Conservation (phyloP, 1,140 invertebrate genomes). For the Ectropis grisescens region DNA sequence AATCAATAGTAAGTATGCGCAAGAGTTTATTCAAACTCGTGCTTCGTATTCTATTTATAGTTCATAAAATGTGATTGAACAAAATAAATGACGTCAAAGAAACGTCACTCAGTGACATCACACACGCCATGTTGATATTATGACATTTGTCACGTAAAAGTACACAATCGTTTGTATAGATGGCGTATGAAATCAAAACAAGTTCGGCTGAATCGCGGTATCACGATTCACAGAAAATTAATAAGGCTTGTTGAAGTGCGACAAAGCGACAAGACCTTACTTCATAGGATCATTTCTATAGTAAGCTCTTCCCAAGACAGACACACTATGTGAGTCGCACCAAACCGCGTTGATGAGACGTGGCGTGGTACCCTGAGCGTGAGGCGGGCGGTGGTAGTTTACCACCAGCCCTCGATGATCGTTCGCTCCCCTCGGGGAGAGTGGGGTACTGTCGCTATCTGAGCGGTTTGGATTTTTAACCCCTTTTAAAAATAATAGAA, state of each 20-base stretch:
- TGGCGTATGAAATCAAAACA: too few species aligned
- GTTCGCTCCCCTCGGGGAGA: slow-evolving; percentile 19
- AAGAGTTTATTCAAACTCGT: too few species aligned
- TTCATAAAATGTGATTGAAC: too few species aligned
- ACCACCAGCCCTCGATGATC: slow-evolving; percentile 28
- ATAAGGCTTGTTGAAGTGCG: not conserved
- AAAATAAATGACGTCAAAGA: too few species aligned
- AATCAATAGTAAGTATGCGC: too few species aligned
- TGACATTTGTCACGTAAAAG: too few species aligned
- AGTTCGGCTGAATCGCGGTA: slow-evolving; percentile 17
- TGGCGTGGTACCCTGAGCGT: slow-evolving; percentile 32
- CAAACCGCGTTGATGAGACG: slow-evolving; percentile 26
- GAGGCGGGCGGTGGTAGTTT: slow-evolving; percentile 17
- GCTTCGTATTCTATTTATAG: too few species aligned
- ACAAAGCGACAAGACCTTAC: slow-evolving; percentile 25
- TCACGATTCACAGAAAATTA: slow-evolving; percentile 1
- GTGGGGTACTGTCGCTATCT: slow-evolving; percentile 23
- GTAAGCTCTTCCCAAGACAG: slow-evolving; percentile 25
- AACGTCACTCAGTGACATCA: too few species aligned
- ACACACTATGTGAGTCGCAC: slow-evolving; percentile 18
- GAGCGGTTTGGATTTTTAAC: slow-evolving; percentile 21
- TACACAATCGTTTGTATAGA: too few species aligned
- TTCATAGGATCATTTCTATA: slow-evolving; percentile 45
- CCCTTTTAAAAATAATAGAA: slow-evolving; percentile 5
- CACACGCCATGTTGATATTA: too few species aligned